Conservation (phyloP, 2,797 vertebrate species). For the Hirundo rustica region DNA sequence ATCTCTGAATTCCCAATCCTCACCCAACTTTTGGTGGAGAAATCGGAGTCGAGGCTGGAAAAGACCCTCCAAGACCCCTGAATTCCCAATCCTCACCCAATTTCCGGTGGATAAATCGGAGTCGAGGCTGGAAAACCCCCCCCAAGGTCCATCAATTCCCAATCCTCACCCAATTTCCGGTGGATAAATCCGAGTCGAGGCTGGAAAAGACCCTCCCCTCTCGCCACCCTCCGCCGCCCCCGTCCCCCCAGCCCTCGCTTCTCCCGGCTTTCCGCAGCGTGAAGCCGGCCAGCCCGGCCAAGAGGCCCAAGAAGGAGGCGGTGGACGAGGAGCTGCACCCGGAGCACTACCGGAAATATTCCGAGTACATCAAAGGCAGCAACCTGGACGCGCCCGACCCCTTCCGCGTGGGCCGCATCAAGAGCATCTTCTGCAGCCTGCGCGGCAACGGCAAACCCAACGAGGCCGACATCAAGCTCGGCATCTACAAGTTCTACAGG, state of each 20-base stretch:
- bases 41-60: no score
- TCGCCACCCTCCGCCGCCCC: no score
- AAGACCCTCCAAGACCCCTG: no score
- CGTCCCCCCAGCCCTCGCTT: no score
- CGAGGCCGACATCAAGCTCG: conserved; percentile 85
- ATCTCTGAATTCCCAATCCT: background rate
- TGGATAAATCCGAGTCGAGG: no score
- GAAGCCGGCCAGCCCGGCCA: conserved; percentile 88
- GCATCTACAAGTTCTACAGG: conserved; percentile 93
- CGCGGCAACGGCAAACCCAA: conserved; percentile 87
- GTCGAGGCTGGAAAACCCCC: no score
- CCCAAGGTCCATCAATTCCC: no score
- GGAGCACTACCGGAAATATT: conserved; percentile 95
- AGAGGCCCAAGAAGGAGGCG: conserved; percentile 89
- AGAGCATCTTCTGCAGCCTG: conserved; percentile 88
- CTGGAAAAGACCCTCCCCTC: no score
- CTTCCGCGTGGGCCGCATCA: conserved; percentile 89
- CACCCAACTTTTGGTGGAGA: no score
- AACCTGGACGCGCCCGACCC: conserved; percentile 92
- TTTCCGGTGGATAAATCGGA: no score
- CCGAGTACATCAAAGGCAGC: conserved; percentile 97
- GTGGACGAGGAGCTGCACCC: conserved; percentile 94
- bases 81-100: no score
- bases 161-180: no score
- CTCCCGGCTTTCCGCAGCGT: conserved; percentile 66